phyloP scores from a whole-genome alignment of 92 coral and sea anemone species.

The Pocillopora meandrina region DNA sequence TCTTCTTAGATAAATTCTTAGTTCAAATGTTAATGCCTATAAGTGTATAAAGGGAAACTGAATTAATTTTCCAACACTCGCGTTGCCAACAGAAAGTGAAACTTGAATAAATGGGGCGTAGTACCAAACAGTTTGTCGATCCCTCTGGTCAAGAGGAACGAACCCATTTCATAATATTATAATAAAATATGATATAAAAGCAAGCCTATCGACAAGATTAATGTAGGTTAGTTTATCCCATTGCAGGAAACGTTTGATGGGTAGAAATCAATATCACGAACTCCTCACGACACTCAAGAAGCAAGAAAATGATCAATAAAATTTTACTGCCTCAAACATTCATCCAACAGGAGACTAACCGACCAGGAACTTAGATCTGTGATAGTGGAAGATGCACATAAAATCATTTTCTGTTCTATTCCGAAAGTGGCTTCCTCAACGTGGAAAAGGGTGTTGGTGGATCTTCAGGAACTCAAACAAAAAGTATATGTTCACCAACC shows the following conservation, averaged over 20 bases:
- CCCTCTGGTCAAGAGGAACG: no score
- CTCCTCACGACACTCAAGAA: not conserved
- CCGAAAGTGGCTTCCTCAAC: constrained; percentile 20
- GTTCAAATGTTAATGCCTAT: no score
- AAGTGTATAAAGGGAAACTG: no score
- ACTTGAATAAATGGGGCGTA: no score
- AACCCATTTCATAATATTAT: no score
- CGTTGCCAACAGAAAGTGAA: no score
- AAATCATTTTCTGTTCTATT: constrained; percentile 15
- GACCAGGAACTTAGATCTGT: not conserved
- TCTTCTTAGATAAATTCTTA: no score
- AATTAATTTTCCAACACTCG: no score
- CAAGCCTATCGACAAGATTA: no score
- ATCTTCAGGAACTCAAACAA: constrained; percentile 9
- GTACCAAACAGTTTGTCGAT: no score
- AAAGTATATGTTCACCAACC: not conserved
- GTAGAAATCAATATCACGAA: not conserved
- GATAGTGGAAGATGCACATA: constrained; percentile 4
- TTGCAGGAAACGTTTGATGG: not conserved
- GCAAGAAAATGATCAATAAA: not conserved
- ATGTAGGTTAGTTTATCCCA: not conserved
- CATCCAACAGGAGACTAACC: not conserved
- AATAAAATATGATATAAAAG: no score
- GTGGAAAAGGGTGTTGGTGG: constrained; percentile 28
- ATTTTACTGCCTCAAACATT: not conserved